These are phyloP conservation scores for Drosophila albomicans DNA, from an alignment of 1,140 invertebrate species.

Conservation along the genomic window DNA sequence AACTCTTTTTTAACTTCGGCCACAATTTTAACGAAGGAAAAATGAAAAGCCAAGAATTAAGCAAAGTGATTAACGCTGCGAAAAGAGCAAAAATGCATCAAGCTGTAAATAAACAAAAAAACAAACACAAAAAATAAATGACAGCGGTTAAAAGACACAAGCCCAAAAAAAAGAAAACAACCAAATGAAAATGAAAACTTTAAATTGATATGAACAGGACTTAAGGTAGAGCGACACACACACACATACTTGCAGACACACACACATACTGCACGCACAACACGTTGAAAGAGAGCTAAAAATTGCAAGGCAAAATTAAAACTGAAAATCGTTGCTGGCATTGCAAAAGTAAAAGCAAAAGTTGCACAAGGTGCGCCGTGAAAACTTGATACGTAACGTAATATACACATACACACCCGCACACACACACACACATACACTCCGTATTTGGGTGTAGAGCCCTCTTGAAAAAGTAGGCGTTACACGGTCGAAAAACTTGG, in stretches of 20 bases:
- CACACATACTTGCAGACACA: constrained; percentile 1
- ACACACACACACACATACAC: neutral
- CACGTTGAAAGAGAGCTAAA: constrained; percentile 10
- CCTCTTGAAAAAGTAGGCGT: constrained; percentile 59
- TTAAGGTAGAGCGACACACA: constrained; percentile 20
- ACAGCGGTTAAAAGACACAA: constrained; percentile 12
- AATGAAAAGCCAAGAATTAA: constrained; percentile 45
- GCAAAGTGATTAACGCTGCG: constrained; percentile 60
- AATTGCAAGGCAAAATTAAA: constrained; percentile 35
- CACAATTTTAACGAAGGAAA: constrained; percentile 38
- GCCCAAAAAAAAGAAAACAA: neutral
- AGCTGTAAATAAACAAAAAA: constrained; percentile 31
- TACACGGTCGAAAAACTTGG: constrained; percentile 72
- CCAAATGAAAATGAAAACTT: constrained; percentile 32
- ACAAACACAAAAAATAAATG: constrained; percentile 4
- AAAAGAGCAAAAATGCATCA: constrained; percentile 44
- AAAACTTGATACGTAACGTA: constrained; percentile 25
- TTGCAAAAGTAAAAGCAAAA: constrained; percentile 68
- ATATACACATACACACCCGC: constrained; percentile 18
- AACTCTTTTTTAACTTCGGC: constrained; percentile 13
- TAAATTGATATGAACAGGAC: constrained; percentile 46
- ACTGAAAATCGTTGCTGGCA: constrained; percentile 48
- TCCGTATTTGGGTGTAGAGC: neutral
- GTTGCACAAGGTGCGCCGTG: constrained; percentile 42
- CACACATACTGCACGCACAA: constrained; percentile 4